Base-by-base conservation (phyloP, 1,140 invertebrate species). In the Ganaspis sp. region DNA sequence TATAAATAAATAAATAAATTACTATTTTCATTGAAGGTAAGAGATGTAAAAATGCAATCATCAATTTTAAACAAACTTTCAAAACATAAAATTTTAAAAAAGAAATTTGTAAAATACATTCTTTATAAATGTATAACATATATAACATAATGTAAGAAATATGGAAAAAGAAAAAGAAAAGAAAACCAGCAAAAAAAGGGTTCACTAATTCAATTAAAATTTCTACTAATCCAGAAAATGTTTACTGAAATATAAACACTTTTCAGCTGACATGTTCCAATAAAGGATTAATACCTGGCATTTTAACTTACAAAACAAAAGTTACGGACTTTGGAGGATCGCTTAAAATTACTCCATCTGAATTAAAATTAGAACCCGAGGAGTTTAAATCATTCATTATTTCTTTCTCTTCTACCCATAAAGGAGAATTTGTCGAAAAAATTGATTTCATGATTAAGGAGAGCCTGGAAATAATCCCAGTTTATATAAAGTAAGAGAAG, bases 401-500 rank as follows among this genome's bases (percentile, higher is more conserved):
- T 49, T 72, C 78, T 12, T 89, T 88, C 38, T 81, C 75, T 6
- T 85, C 88, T n/a, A 85, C 83, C 49, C 80, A 69, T 4, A 86
- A 70, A 29, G 89, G 89, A 29, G 72, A 85, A 9, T 90, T 90
- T 69, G 53, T 88, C 1, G 88, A 90, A 70, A 80, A 81, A 9
- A 21, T 90, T n/a, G 82, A 88, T 42, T 90, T 90, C 29, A 26
- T 84, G 2, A 76, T 89, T 9, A 83, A 84, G 69, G 88, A 89
- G 73, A 89, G 87, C 53, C 81, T 83, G 23, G 84, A 89, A 81
- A 54, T 85, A 3, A 54, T 89, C 69, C 82, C 81, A 6, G 58
- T 89, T 23, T 81, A 83, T 69, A 75, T 90, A 17, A 89, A 87
- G 88, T 89, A 73, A 71, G 6, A 77, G 9, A 42, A 38, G 53